Conservation (phyloP, 2,113 vertebrate species). For the Megaptera novaeangliae region DNA sequence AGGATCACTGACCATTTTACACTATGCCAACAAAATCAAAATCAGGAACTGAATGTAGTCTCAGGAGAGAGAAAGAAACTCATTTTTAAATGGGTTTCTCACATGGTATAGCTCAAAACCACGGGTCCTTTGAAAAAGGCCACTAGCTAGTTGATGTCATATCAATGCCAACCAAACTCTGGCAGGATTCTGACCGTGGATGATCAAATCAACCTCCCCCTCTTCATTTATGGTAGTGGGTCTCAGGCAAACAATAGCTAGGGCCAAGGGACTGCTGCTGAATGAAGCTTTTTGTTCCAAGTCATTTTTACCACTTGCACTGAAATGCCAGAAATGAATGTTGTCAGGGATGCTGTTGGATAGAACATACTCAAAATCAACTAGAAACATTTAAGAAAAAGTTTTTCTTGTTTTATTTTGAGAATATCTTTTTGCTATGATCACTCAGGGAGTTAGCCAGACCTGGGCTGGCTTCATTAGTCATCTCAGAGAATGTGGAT, state of each 20-base stretch:
- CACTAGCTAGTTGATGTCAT: background rate
- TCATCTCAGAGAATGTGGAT: background rate
- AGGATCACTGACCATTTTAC: background rate
- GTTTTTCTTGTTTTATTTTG: constrained; percentile 20
- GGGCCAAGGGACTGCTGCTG: background rate
- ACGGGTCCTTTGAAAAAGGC: background rate
- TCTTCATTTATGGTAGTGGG: background rate
- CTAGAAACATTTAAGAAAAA: background rate
- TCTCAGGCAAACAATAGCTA: background rate
- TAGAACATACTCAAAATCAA: background rate
- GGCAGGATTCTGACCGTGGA: background rate
- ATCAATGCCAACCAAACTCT: background rate
- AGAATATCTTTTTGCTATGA: background rate
- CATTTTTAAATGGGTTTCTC: constrained; percentile 23
- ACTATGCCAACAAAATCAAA: constrained; percentile 23
- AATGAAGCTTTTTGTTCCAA: constrained; percentile 25
- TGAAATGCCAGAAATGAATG: background rate
- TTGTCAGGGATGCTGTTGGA: background rate
- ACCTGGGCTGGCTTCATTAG: background rate
- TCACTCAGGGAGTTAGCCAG: background rate
- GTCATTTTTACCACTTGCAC: constrained; percentile 19
- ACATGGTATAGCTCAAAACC: background rate
- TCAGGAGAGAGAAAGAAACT: background rate
- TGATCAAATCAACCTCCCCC: background rate
- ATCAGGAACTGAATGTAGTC: background rate